Base-by-base conservation (phyloP, 2,888 invertebrate species). In the Noctuana brunneofusca region DNA sequence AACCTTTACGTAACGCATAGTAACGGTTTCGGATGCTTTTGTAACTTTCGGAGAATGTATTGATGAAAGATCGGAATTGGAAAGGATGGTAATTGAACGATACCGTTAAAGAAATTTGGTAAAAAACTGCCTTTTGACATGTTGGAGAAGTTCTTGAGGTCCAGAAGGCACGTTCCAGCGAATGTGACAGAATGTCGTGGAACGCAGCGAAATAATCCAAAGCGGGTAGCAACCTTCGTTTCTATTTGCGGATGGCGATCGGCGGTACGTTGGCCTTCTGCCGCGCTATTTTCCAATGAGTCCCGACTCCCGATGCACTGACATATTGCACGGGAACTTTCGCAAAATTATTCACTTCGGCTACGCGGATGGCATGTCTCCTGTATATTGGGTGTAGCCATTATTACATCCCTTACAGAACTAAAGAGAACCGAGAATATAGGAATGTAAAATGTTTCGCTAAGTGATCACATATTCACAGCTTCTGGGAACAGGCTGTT, bases 191-290 rank as follows among this genome's bases (percentile, higher is more conserved):
- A 79, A 77, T 80, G 69, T 71, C 71, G 72, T 76, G 72, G 72
- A 75, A 76, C 71, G 72, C 72, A 76, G 77, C 71, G 68, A 79
- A 81, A 81, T 84, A 82, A 80, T 78, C 82, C 81, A 81, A 83
- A 84, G 82, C 83, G 81, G 84, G 83, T 82, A 82, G 84, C 80
- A 83, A 87, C 83, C 83, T 85, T 84, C 83, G 78, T 70, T 80
- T 82, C 89, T 89, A 89, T 89, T 89, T 89, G 83, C 72, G 85
- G 84, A 79, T 76, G 72, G 76, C 77, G 75, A 75, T 71, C 79
- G n/a, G 50, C 50, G 77, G 87, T 88, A 83, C 88, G 76, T 89
- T 87, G 87, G 88, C 89, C 88, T 87, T 86, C 84, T 82, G 79
- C 69, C 73, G 79, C 78, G 82, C 83, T 81, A 80, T 86, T 84